phyloP scores from a whole-genome alignment of 2,797 vertebrate genomes.

The Takifugu ocellatus region DNA sequence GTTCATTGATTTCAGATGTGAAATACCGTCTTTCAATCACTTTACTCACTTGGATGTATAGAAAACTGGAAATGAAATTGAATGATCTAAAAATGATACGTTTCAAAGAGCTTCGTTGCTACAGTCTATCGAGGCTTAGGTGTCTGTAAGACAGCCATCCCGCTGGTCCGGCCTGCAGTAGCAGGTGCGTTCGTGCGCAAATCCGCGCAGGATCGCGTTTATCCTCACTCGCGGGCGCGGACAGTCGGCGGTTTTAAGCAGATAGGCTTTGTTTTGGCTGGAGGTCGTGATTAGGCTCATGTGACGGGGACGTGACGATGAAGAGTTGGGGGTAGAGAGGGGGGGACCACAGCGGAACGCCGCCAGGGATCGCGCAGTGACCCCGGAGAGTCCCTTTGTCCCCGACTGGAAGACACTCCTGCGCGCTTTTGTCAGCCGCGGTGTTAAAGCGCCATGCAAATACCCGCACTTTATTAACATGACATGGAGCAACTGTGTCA shows the following conservation, averaged over 20 bases:
- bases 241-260: neutral
- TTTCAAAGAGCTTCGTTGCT: too few relatives aligned
- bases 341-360: constrained; percentile 11
- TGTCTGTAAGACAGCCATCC: neutral
- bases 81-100: too few relatives aligned
- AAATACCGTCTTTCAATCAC: too few relatives aligned
- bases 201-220: neutral
- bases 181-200: constrained; percentile 25
- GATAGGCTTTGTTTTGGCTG: neutral
- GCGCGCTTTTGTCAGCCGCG: constrained; percentile 71
- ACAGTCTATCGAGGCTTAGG: too few relatives aligned
- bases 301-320: constrained; percentile 24
- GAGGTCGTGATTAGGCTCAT: constrained; percentile 21
- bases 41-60: too few relatives aligned
- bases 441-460: constrained; percentile 72
- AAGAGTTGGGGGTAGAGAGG: neutral
- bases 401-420: constrained; percentile 50
- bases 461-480: constrained; percentile 64
- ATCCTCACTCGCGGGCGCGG: neutral
- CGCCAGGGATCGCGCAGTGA: constrained; percentile 47
- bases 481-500: constrained; percentile 62
- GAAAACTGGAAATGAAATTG: too few relatives aligned
- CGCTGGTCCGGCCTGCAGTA: neutral
- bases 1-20: too few relatives aligned
- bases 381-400: constrained; percentile 47